phyloP scores from a whole-genome alignment of 2,888 invertebrate genomes.

The Philereme transversata region DNA sequence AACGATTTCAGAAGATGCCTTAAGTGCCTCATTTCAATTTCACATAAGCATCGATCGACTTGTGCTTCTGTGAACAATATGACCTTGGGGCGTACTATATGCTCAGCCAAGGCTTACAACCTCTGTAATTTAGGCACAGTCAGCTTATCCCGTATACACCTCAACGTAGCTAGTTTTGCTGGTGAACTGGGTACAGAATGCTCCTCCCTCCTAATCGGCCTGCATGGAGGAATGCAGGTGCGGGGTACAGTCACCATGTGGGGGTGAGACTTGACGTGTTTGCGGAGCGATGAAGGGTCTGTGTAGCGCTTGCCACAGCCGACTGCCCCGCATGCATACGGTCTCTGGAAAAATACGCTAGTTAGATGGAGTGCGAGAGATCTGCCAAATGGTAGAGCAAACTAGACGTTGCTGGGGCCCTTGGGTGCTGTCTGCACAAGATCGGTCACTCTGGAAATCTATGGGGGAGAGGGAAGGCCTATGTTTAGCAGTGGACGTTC shows the following conservation, averaged over 20 bases:
- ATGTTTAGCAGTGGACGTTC: too few relatives aligned
- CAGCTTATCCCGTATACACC: conserved; percentile 74
- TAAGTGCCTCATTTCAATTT: too few relatives aligned
- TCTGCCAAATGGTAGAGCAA: too few relatives aligned
- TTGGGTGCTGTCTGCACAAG: too few relatives aligned
- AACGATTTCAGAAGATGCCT: too few relatives aligned
- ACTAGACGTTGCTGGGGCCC: too few relatives aligned
- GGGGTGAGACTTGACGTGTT: conserved; percentile 94
- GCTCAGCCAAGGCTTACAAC: conserved; percentile 41
- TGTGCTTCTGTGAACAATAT: too few relatives aligned
- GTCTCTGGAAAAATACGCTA: conserved; percentile 86
- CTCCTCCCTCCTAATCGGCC: conserved; percentile 63
- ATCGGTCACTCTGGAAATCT: too few relatives aligned
- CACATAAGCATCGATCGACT: too few relatives aligned
- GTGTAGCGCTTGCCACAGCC: conserved; percentile 97
- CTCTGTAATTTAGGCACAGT: conserved; percentile 70
- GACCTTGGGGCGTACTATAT: too few relatives aligned
- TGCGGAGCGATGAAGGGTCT: conserved; percentile 95
- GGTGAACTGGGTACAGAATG: conserved; percentile 74
- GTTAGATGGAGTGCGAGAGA: too few relatives aligned
- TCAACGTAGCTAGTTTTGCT: conserved; percentile 69
- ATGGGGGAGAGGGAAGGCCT: too few relatives aligned
- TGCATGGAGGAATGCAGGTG: conserved; percentile 65
- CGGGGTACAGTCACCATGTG: conserved; percentile 70
- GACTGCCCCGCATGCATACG: conserved; percentile 94